These are phyloP conservation scores for Drosophila eohydei DNA, from an alignment of 2,888 invertebrate species.

Conservation along the genomic window DNA sequence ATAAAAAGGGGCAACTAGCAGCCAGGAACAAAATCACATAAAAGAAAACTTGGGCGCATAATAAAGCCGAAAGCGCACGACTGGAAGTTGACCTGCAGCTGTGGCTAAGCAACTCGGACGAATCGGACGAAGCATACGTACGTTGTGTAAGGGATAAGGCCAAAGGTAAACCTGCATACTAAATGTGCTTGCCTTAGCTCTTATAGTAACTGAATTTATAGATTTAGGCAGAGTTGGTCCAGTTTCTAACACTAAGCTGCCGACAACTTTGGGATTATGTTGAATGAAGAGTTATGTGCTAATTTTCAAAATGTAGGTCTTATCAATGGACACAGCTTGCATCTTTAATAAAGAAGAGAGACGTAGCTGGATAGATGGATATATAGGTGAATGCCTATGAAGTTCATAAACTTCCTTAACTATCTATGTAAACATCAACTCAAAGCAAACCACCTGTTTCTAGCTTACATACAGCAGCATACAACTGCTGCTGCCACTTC, in stretches of 20 bases:
- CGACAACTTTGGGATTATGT: background rate
- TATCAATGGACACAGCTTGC: background rate
- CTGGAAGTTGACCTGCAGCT: conserved; percentile 25
- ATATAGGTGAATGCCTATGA: background rate
- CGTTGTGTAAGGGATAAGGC: background rate
- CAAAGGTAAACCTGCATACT: background rate
- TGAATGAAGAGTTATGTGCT: background rate
- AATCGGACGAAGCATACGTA: conserved; percentile 2
- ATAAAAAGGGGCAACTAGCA: conserved; percentile 24
- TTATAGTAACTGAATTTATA: background rate
- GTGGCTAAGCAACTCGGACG: background rate
- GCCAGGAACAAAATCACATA: conserved; percentile 22
- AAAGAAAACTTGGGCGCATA: conserved; percentile 20
- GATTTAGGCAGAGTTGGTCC: background rate
- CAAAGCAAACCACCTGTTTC: background rate
- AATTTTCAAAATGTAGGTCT: background rate
- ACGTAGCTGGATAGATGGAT: background rate
- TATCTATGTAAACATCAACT: too few relatives aligned
- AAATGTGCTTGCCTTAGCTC: background rate
- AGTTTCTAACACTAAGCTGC: background rate
- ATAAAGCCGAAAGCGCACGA: conserved; percentile 22
- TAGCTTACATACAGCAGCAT: background rate
- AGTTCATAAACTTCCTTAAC: background rate
- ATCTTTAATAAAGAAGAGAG: background rate
- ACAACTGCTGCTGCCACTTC: background rate